These are phyloP conservation scores for Cistogaster globosa DNA, from an alignment of 2,888 invertebrate species.

Conservation along the genomic window DNA sequence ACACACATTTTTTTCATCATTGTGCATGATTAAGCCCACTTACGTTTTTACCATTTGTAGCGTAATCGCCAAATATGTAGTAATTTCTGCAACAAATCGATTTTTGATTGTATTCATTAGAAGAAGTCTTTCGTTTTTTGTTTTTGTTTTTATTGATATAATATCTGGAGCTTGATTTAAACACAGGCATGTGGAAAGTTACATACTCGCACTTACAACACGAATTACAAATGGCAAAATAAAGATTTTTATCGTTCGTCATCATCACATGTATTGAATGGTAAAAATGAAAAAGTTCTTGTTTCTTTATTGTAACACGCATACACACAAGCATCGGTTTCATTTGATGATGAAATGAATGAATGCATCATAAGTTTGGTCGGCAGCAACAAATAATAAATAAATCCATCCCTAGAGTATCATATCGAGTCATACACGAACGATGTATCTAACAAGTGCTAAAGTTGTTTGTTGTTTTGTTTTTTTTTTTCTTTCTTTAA, in stretches of 20 bases:
- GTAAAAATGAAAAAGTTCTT: slow-evolving; percentile 48
- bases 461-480: not conserved
- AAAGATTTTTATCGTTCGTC: slow-evolving; percentile 50
- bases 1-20: slow-evolving; percentile 7
- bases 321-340: slow-evolving; percentile 50
- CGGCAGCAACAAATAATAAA: slow-evolving; percentile 65
- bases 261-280: slow-evolving; percentile 50
- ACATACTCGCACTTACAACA: not conserved
- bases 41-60: slow-evolving; percentile 52
- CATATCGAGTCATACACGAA: slow-evolving; percentile 19
- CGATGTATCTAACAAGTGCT: not conserved
- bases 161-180: slow-evolving; percentile 35
- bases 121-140: slow-evolving; percentile 66
- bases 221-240: not conserved
- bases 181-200: slow-evolving; percentile 31
- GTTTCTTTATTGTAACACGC: slow-evolving; percentile 14
- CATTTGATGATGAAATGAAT: slow-evolving; percentile 35
- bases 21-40: slow-evolving; percentile 36
- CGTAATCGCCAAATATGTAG: slow-evolving; percentile 62
- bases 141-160: slow-evolving; percentile 13
- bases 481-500: not conserved
- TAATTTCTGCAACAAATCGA: slow-evolving; percentile 78
- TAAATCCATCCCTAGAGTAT: slow-evolving; percentile 79
- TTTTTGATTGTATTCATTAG: slow-evolving; percentile 82
- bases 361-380: slow-evolving; percentile 69